Conservation (phyloP, 2,888 invertebrate species). For the Plebejus melissa region DNA sequence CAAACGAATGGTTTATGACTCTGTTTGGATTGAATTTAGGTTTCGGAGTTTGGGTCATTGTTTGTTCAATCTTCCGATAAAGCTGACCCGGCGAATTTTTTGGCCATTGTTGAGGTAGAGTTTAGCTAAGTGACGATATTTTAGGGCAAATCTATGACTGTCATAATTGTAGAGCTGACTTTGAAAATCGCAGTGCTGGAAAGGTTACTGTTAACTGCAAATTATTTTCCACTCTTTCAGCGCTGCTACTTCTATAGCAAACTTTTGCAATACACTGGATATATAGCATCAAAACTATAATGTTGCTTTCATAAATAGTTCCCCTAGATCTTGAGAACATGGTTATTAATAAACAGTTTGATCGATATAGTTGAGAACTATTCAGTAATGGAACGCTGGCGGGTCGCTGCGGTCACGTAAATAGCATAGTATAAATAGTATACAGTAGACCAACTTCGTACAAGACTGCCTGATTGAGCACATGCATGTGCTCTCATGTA, state of each 20-base stretch:
- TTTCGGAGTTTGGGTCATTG: not conserved
- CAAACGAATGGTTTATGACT: constrained; percentile 56
- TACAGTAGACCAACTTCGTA: not conserved
- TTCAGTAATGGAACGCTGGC: not conserved
- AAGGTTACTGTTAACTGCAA: no score
- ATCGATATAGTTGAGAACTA: not conserved
- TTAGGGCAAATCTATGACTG: no score
- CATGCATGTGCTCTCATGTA: not conserved
- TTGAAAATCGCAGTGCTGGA: no score
- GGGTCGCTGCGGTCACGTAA: not conserved
- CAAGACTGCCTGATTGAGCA: no score
- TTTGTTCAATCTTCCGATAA: not conserved
- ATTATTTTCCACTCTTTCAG: no score
- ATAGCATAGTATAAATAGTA: not conserved
- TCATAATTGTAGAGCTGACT: no score
- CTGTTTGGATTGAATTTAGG: not conserved
- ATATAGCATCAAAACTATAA: no score
- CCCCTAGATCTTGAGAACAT: not conserved
- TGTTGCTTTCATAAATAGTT: not conserved
- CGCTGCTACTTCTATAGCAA: no score
- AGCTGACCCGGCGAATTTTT: not conserved
- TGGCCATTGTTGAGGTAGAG: no score
- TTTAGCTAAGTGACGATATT: no score
- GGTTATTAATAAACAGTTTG: not conserved
- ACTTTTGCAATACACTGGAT: no score